phyloP scores from a whole-genome alignment of 2,113 vertebrate species.

The Larimichthys polyactis region DNA sequence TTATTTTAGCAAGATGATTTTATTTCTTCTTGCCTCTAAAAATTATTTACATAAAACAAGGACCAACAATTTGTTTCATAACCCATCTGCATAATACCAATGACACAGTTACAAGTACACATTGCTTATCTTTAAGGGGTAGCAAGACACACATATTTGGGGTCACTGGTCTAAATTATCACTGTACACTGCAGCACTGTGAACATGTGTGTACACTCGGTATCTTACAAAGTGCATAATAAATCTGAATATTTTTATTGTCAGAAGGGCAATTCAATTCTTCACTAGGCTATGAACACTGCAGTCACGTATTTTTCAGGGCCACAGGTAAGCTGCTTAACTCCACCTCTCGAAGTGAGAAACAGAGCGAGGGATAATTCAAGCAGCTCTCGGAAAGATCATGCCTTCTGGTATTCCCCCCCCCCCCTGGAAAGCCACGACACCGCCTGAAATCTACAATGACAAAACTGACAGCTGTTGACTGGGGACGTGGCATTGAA shows the following conservation, averaged over 20 bases:
- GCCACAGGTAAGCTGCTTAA: slow-evolving; percentile 77
- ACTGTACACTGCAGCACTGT: too few relatives aligned
- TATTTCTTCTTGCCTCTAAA: not conserved
- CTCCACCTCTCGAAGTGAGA: slow-evolving; percentile 65
- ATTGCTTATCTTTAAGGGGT: not conserved
- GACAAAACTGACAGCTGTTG: slow-evolving; percentile 79
- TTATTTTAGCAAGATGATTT: not conserved
- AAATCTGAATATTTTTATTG: slow-evolving; percentile 41
- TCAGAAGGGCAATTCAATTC: slow-evolving; percentile 35
- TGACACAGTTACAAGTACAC: not conserved
- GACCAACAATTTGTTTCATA: not conserved
- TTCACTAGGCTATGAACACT: slow-evolving; percentile 36
- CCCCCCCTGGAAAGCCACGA: slow-evolving; percentile 37
- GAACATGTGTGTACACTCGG: not conserved
- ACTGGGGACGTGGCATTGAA: slow-evolving; percentile 65
- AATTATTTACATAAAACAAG: not conserved
- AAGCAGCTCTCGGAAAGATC: slow-evolving; percentile 71
- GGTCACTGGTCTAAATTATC: too few relatives aligned
- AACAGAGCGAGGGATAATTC: slow-evolving; percentile 69
- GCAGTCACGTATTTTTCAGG: slow-evolving; percentile 54
- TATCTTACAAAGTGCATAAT: slow-evolving; percentile 29
- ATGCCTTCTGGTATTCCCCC: slow-evolving; percentile 41
- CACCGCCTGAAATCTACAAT: slow-evolving; percentile 73
- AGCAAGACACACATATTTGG: not conserved
- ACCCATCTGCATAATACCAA: not conserved